These are phyloP conservation scores for Alfaro cultratus DNA, from an alignment of 2,797 vertebrate genomes.

Conservation along the genomic window DNA sequence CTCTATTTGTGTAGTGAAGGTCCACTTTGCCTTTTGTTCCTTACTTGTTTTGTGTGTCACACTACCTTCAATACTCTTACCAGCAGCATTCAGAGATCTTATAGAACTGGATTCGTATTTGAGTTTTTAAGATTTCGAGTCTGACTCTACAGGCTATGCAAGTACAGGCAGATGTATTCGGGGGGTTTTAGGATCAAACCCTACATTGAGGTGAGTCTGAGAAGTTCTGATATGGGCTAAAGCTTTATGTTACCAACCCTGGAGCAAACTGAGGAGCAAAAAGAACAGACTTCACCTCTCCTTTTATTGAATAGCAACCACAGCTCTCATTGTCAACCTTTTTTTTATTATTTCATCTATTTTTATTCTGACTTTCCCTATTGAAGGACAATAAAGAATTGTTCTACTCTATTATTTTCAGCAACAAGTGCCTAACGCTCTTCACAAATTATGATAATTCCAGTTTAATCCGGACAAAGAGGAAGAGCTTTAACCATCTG, in stretches of 20 bases:
- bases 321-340: conserved; percentile 24
- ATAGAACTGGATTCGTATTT: conserved; percentile 1
- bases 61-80: conserved; percentile 2
- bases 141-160: conserved; percentile 1
- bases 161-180: conserved; percentile 18
- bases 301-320: conserved; percentile 32
- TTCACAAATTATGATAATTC: conserved; percentile 55
- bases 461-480: conserved; percentile 55
- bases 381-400: neutral
- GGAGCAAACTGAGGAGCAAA: conserved; percentile 35
- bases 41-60: conserved; percentile 4
- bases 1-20: conserved; percentile 40
- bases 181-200: neutral
- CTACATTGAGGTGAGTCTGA: conserved; percentile 12
- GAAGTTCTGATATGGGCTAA: conserved; percentile 2
- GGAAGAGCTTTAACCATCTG: conserved; percentile 63
- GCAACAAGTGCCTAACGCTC: conserved; percentile 45
- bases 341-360: neutral
- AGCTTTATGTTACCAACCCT: conserved; percentile 12
- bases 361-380: neutral
- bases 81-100: neutral
- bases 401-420: neutral
- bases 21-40: conserved; percentile 33
- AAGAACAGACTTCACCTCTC: conserved; percentile 41
- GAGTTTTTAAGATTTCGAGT: neutral